These are phyloP conservation scores for Pachypeltis micranthus DNA, from an alignment of 1,140 invertebrate genomes.

Conservation along the genomic window DNA sequence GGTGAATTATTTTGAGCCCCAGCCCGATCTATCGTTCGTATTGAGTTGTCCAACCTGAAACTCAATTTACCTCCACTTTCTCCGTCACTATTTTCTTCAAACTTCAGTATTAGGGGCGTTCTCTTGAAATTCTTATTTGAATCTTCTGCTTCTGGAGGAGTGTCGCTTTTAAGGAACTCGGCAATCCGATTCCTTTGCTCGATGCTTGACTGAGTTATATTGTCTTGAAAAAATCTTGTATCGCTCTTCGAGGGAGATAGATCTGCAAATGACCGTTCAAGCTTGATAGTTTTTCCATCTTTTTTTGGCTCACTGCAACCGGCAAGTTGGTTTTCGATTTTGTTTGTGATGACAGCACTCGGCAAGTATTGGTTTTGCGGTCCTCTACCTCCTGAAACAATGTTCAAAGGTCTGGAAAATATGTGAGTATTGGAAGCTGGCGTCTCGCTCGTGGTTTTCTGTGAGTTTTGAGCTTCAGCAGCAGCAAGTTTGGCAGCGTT, in stretches of 20 bases:
- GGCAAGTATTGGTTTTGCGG: slow-evolving; percentile 1
- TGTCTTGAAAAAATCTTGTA: neutral
- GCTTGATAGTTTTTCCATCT: slow-evolving; percentile 13
- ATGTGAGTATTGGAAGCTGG: neutral
- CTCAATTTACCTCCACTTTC: neutral
- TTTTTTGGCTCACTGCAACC: neutral
- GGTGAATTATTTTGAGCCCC: neutral
- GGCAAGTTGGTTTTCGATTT: slow-evolving; percentile 3
- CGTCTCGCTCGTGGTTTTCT: neutral
- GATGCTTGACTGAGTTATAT: neutral
- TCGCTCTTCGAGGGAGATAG: neutral
- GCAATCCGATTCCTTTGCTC: neutral
- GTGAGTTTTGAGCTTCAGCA: slow-evolving; percentile 21
- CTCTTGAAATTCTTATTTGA: neutral
- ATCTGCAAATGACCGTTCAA: neutral
- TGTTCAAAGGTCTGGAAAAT: neutral
- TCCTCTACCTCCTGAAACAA: neutral
- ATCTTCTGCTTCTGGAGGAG: neutral
- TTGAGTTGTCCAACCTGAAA: neutral
- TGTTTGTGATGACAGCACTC: neutral
- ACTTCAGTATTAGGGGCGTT: neutral
- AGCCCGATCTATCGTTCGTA: neutral
- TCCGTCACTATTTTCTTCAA: neutral
- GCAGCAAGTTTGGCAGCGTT: slow-evolving; percentile 25
- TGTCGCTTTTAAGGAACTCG: neutral